Conservation (phyloP, 2,113 vertebrate species). For the Arizona elegans region DNA sequence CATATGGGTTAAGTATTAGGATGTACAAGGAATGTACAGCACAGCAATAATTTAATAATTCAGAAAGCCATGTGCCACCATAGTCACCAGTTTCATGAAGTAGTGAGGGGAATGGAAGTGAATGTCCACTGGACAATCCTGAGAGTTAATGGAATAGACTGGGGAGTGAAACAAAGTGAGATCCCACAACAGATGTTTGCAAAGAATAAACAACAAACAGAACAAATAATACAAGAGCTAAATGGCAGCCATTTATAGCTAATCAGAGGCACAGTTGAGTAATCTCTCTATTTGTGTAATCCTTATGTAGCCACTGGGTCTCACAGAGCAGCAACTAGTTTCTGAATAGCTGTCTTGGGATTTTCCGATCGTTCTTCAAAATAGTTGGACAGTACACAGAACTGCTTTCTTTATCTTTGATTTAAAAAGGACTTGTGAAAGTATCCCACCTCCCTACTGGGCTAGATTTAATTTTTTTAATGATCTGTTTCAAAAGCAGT, state of each 20-base stretch:
- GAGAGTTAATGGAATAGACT: not conserved
- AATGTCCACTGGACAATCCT: not conserved
- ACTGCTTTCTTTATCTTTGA: not conserved
- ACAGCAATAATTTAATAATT: conserved; percentile 34
- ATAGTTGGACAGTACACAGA: not conserved
- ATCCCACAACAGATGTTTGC: conserved; percentile 18
- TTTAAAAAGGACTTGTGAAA: conserved; percentile 1
- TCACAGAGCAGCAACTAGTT: not conserved
- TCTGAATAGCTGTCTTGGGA: conserved; percentile 9
- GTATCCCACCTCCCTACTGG: not conserved
- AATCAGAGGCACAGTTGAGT: conserved; percentile 8
- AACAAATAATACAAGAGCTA: conserved; percentile 1
- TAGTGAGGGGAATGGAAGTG: not conserved
- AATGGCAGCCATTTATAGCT: conserved; percentile 16
- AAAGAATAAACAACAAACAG: conserved; percentile 14
- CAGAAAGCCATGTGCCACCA: not conserved
- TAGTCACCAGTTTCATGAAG: not conserved
- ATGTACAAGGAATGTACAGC: conserved; percentile 8
- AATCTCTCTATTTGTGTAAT: conserved; percentile 9
- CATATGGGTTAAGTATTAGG: conserved; percentile 3
- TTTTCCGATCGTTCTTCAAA: conserved; percentile 7
- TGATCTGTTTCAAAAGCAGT: not conserved
- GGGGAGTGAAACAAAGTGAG: not conserved
- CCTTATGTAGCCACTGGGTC: conserved; percentile 2
- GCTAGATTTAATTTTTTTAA: not conserved